Percentiles rank a stretch among this genome's conserved stretches.
Conservation (phyloP, 2,113 vertebrate species). For the Pristiophorus japonicus region DNA sequence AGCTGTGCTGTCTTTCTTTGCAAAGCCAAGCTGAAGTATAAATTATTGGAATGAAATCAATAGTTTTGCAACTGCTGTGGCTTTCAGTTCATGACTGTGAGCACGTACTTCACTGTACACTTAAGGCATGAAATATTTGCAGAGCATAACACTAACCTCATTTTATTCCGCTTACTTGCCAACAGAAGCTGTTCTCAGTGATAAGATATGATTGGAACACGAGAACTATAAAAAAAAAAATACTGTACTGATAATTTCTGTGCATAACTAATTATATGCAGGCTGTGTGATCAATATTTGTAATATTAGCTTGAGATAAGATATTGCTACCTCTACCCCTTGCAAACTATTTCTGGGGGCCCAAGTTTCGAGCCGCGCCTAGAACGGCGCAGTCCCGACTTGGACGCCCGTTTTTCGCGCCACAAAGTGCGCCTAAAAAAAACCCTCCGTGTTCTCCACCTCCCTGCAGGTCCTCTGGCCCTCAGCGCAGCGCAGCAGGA, state of each 20-base stretch:
- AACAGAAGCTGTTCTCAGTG: background rate
- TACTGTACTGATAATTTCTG: background rate
- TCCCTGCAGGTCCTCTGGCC: no score
- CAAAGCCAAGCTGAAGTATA: background rate
- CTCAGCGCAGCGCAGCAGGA: no score
- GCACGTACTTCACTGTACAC: slow-evolving; percentile 39
- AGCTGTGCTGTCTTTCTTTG: background rate
- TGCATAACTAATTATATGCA: background rate
- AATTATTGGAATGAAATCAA: slow-evolving; percentile 32
- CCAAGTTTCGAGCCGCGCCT: no score
- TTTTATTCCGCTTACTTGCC: slow-evolving; percentile 37
- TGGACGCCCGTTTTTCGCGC: no score
- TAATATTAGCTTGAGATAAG: background rate
- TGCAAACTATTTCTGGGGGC: background rate
- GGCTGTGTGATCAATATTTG: background rate
- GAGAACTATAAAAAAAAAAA: background rate
- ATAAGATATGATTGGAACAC: background rate
- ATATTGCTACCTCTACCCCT: background rate
- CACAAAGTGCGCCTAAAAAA: no score
- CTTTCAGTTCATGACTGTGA: slow-evolving; percentile 42
- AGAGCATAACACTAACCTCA: slow-evolving; percentile 34
- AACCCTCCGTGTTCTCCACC: no score
- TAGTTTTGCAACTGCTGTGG: slow-evolving; percentile 38
- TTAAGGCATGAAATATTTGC: slow-evolving; percentile 40
- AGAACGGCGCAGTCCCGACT: no score